Evolutionary conservation across 2,797 vertebrate genomes (phyloP).

Genomic region (Emys orbicularis): DNA sequence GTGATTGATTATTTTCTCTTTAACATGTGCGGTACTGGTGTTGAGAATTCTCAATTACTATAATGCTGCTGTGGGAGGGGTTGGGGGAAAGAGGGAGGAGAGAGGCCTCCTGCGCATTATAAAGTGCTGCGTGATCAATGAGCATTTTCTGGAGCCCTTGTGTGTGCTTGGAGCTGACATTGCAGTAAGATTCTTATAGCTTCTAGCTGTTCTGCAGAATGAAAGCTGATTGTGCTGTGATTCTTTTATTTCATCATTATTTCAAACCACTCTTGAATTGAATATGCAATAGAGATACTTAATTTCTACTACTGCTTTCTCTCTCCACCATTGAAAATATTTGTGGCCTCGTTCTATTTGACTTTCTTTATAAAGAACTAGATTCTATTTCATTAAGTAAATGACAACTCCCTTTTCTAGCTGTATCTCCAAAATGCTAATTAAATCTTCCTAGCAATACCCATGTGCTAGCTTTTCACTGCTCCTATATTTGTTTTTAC

Average conservation of each 20-base stretch:
- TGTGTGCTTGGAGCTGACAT: slow-evolving; percentile 66
- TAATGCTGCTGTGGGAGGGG: slow-evolving; percentile 1
- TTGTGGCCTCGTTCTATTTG: not conserved
- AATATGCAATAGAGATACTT: not conserved
- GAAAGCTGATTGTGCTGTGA: slow-evolving; percentile 46
- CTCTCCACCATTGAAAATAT: not conserved
- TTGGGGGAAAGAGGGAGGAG: slow-evolving; percentile 43
- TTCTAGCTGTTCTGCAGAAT: slow-evolving; percentile 37
- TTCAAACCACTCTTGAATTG: not conserved
- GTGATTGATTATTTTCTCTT: slow-evolving; percentile 2
- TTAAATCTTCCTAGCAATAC: not conserved
- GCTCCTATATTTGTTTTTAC: not conserved
- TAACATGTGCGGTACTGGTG: not conserved
- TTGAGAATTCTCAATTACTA: slow-evolving; percentile 15
- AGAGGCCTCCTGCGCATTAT: slow-evolving; percentile 70
- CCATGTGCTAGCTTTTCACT: not conserved
- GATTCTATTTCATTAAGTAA: not conserved
- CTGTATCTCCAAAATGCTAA: not conserved
- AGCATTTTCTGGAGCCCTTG: slow-evolving; percentile 66
- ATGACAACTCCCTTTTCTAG: not conserved
- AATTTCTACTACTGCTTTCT: not conserved
- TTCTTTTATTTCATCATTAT: not conserved
- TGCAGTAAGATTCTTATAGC: slow-evolving; percentile 66
- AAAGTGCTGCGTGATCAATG: slow-evolving; percentile 78
- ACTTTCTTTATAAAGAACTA: not conserved